Conservation (phyloP, 2,797 vertebrate genomes). For the Scyliorhinus canicula region DNA sequence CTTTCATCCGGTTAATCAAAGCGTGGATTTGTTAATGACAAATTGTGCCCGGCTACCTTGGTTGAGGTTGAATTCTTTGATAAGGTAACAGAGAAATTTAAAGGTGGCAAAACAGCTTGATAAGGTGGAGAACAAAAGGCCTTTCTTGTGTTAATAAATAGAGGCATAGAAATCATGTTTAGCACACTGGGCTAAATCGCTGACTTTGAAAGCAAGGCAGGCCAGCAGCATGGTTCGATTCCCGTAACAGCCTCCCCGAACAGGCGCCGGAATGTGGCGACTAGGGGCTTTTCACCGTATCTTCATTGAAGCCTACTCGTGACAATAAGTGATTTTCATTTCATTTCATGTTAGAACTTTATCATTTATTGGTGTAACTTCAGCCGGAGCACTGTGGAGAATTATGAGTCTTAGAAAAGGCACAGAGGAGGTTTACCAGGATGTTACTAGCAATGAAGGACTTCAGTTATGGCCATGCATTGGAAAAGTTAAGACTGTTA, state of each 20-base stretch:
- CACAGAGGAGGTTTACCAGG: not conserved
- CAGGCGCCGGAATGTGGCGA: no score
- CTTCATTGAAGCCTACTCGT: no score
- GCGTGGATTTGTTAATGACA: not conserved
- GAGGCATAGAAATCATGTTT: not conserved
- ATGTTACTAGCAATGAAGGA: not conserved
- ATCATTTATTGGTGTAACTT: not conserved
- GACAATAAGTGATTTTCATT: no score
- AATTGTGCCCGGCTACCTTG: not conserved
- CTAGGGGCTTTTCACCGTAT: no score
- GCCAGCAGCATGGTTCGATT: no score
- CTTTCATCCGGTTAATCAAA: not conserved
- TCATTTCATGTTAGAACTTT: not conserved
- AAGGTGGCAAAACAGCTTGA: not conserved
- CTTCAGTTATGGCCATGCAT: not conserved
- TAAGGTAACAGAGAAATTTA: not conserved
- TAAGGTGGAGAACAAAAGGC: not conserved
- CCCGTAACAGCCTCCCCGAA: no score
- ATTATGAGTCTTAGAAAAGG: not conserved
- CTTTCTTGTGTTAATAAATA: not conserved
- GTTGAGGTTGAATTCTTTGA: not conserved
- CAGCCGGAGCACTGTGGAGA: not conserved
- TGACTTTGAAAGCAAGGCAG: no score
- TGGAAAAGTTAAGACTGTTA: not conserved
- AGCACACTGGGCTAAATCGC: no score